Conservation (phyloP, 2,113 vertebrate species). For the Ursus arctos region DNA sequence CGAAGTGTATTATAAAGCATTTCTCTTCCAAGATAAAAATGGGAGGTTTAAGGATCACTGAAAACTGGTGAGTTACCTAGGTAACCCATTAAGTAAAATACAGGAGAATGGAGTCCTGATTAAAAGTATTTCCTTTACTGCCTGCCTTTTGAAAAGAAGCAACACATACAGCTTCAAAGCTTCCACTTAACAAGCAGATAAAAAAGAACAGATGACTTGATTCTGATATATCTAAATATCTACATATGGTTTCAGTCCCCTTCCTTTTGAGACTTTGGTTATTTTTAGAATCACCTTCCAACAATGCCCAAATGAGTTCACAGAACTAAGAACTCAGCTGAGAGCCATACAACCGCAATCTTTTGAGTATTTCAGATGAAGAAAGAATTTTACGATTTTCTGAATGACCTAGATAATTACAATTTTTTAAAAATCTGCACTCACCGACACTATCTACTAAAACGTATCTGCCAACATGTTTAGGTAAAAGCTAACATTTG, state of each 20-base stretch:
- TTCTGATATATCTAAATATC: slow-evolving; percentile 61
- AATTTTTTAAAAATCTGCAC: not conserved
- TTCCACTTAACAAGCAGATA: slow-evolving; percentile 51
- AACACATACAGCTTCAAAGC: slow-evolving; percentile 61
- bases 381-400: not conserved
- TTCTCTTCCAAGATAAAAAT: slow-evolving; percentile 58
- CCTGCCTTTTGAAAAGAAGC: slow-evolving; percentile 67
- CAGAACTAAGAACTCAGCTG: not conserved
- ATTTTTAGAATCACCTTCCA: slow-evolving; percentile 71
- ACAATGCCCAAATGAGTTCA: slow-evolving; percentile 9
- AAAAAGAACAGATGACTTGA: slow-evolving; percentile 37
- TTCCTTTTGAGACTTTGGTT: slow-evolving; percentile 37
- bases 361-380: not conserved
- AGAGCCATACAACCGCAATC: not conserved
- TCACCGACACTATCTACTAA: not conserved
- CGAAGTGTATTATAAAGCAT: slow-evolving; percentile 15
- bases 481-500: not conserved
- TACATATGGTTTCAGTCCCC: slow-evolving; percentile 48
- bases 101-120: slow-evolving; percentile 60
- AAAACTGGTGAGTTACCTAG: slow-evolving; percentile 66
- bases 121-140: slow-evolving; percentile 55
- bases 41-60: slow-evolving; percentile 56
- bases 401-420: slow-evolving; percentile 27
- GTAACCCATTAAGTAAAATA: slow-evolving; percentile 73
- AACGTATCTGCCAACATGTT: not conserved